Conservation (phyloP, 2,797 vertebrate species). For the Enteromius viviparus region DNA sequence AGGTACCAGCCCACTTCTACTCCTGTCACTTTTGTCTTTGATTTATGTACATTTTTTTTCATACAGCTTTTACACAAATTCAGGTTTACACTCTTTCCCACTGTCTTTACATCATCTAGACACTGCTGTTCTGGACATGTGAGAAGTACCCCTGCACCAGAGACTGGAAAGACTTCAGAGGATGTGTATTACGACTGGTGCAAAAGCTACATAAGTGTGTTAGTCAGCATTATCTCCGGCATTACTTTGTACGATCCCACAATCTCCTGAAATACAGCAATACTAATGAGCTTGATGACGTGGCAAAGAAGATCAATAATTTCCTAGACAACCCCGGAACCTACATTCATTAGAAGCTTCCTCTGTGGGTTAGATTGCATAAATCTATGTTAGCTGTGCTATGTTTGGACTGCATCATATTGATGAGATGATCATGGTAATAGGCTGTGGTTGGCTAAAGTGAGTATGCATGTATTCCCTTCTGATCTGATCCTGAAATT, state of each 20-base stretch:
- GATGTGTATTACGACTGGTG: slow-evolving; percentile 77
- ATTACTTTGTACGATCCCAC: slow-evolving; percentile 78
- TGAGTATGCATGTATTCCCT: slow-evolving; percentile 1
- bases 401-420: slow-evolving; percentile 37
- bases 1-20: slow-evolving; percentile 65
- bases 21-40: background rate
- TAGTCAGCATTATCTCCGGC: slow-evolving; percentile 82
- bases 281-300: slow-evolving; percentile 74
- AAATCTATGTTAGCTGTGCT: slow-evolving; percentile 27
- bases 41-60: background rate
- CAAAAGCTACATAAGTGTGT: slow-evolving; percentile 81
- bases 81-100: background rate
- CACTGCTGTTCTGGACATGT: slow-evolving; percentile 85
- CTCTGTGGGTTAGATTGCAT: background rate
- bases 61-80: background rate
- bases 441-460: slow-evolving; percentile 18
- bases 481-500: background rate
- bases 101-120: slow-evolving; percentile 66
- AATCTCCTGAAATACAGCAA: slow-evolving; percentile 82
- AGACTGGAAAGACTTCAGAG: slow-evolving; percentile 76
- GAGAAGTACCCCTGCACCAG: slow-evolving; percentile 81
- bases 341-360: slow-evolving; percentile 65
- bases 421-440: slow-evolving; percentile 39
- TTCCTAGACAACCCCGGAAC: slow-evolving; percentile 76
- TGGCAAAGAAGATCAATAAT: slow-evolving; percentile 75